Conservation (phyloP, 2,113 vertebrate species). For the Telmatochromis brichardi region DNA sequence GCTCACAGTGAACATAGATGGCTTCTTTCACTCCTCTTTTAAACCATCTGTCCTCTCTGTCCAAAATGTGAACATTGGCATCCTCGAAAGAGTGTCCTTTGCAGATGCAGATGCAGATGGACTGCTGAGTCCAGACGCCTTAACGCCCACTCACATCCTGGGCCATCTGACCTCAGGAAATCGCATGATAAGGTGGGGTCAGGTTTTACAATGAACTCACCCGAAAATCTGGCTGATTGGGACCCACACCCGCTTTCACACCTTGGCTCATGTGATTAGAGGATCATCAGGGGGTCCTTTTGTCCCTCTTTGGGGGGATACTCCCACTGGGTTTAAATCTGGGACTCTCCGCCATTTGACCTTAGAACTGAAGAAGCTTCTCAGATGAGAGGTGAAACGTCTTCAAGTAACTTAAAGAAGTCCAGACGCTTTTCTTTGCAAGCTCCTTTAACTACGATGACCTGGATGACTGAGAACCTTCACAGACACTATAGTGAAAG, state of each 20-base stretch:
- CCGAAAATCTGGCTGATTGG: no score
- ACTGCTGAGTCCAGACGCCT: no score
- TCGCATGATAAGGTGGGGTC: no score
- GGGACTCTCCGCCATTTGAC: background rate
- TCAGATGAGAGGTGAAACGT: background rate
- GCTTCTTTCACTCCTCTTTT: no score
- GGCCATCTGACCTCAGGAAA: no score
- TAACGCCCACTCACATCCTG: no score
- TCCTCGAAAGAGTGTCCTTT: no score
- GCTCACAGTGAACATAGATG: no score
- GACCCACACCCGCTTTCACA: accelerated
- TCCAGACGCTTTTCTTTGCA: background rate
- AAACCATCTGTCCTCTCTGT: no score
- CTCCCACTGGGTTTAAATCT: background rate
- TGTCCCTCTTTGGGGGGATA: background rate
- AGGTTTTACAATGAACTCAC: no score
- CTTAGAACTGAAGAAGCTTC: background rate
- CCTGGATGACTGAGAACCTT: background rate
- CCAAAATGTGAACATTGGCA: no score
- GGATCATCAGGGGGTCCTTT: background rate
- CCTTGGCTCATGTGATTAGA: background rate
- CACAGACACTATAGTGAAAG: background rate
- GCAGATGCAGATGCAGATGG: no score
- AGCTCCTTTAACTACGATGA: background rate
- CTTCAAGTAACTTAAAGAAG: background rate